These are phyloP conservation scores for Neostethus bicornis DNA, from an alignment of 2,797 vertebrate genomes.

Conservation along the genomic window DNA sequence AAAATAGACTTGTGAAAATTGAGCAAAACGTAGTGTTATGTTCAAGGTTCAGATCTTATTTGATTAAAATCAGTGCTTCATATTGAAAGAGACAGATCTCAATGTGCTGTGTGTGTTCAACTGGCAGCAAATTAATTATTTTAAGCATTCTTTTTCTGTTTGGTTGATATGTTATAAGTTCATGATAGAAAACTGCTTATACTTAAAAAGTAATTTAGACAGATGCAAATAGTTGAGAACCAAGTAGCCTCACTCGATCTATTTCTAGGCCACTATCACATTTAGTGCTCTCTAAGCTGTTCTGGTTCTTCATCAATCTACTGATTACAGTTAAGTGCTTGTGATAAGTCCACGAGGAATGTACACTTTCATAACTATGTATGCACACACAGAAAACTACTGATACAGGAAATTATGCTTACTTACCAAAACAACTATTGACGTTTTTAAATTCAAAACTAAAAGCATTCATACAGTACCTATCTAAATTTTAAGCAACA, in stretches of 20 bases:
- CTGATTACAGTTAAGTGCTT: constrained; percentile 72
- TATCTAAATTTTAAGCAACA: too few species aligned
- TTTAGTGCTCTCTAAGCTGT: constrained; percentile 70
- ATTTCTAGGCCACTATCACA: constrained; percentile 79
- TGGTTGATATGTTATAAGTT: neutral
- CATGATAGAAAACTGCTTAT: constrained; percentile 5
- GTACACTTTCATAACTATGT: constrained; percentile 28
- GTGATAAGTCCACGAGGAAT: constrained; percentile 61
- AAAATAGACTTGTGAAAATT: neutral
- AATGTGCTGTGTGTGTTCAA: neutral
- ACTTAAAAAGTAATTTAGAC: constrained; percentile 31
- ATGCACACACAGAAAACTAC: neutral
- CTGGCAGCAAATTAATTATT: neutral
- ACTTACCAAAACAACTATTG: neutral
- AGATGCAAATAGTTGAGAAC: constrained; percentile 24
- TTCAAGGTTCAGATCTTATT: constrained; percentile 9
- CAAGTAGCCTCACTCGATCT: constrained; percentile 56
- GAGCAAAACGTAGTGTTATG: neutral
- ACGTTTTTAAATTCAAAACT: too few species aligned
- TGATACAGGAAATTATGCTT: constrained; percentile 6
- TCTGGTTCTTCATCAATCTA: constrained; percentile 75
- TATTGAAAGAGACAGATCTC: neutral
- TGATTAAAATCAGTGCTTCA: constrained; percentile 11
- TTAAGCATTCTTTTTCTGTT: neutral
- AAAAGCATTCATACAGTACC: too few species aligned